These are phyloP conservation scores for Holothuria glaberrima DNA, from an alignment of 35 echinoderm and acorn worm species.

Conservation along the genomic window DNA sequence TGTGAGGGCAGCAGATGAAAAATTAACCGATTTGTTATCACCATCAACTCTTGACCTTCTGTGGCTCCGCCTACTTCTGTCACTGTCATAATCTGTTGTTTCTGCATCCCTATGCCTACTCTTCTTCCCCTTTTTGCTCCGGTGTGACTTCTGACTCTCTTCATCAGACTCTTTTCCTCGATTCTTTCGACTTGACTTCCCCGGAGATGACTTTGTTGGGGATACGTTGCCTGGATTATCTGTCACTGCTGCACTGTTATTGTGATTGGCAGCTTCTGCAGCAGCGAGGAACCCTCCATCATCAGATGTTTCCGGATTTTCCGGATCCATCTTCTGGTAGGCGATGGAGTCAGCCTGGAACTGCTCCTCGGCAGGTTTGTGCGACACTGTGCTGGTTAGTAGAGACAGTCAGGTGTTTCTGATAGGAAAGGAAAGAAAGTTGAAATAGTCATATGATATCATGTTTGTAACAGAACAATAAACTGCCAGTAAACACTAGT, in stretches of 20 bases:
- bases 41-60: constrained; percentile 50
- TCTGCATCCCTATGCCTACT: constrained; percentile 65
- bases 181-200: constrained; percentile 54
- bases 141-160: constrained; percentile 82
- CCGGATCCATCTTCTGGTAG: constrained; percentile 71
- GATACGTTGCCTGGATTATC: constrained; percentile 20
- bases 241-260: neutral
- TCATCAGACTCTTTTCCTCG: constrained; percentile 78
- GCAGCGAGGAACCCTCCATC: constrained; percentile 63
- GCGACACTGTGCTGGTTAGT: constrained; percentile 44
- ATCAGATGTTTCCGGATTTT: constrained; percentile 44
- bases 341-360: constrained; percentile 37
- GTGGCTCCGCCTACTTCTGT: constrained; percentile 67
- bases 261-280: neutral
- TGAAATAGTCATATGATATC: neutral
- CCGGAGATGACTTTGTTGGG: constrained; percentile 7
- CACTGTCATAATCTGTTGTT: constrained; percentile 72
- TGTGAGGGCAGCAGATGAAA: constrained; percentile 66
- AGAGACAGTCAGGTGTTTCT: neutral
- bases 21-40: constrained; percentile 69
- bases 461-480: neutral
- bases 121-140: constrained; percentile 61
- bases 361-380: constrained; percentile 32
- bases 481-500: too few relatives aligned
- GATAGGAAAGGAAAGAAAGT: neutral